Conservation (phyloP, 2,888 invertebrate genomes). For the Agrilus biguttatus region DNA sequence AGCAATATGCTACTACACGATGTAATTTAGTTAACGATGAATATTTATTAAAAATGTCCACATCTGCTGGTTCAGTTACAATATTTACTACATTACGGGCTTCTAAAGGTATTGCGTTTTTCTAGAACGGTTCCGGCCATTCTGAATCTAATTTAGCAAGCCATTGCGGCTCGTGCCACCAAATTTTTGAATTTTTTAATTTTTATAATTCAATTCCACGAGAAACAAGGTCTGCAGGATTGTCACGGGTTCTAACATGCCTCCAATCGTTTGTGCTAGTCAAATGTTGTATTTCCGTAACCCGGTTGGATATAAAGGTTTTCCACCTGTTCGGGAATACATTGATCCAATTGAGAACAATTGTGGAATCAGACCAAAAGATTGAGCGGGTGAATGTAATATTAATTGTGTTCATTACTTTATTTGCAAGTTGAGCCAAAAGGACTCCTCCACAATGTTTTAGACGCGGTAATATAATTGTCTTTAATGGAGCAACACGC, state of each 20-base stretch:
- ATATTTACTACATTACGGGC: neutral
- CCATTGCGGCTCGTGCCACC: constrained; percentile 6
- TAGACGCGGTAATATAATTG: constrained; percentile 13
- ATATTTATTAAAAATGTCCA: constrained; percentile 4
- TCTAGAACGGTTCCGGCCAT: neutral
- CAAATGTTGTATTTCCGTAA: constrained; percentile 7
- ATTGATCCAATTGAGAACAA: constrained; percentile 15
- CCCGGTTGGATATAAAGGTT: constrained; percentile 12
- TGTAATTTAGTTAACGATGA: constrained; percentile 6
- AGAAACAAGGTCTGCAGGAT: constrained; percentile 8
- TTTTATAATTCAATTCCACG: constrained; percentile 3
- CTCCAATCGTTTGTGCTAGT: constrained; percentile 4
- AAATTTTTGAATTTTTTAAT: constrained; percentile 1
- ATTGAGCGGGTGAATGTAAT: neutral
- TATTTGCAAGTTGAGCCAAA: constrained; percentile 9
- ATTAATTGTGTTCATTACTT: constrained; percentile 3
- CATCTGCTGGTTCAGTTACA: neutral
- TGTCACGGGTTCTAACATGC: constrained; percentile 6
- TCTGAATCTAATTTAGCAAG: neutral
- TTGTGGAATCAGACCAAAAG: constrained; percentile 16
- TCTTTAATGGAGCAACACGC: constrained; percentile 6
- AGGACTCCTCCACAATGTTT: constrained; percentile 16
- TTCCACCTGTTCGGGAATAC: constrained; percentile 9
- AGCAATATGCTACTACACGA: constrained; percentile 4
- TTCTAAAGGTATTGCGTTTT: neutral